These are phyloP conservation scores for Hetaerina titia DNA, from an alignment of 2,888 invertebrate species.

Conservation along the genomic window DNA sequence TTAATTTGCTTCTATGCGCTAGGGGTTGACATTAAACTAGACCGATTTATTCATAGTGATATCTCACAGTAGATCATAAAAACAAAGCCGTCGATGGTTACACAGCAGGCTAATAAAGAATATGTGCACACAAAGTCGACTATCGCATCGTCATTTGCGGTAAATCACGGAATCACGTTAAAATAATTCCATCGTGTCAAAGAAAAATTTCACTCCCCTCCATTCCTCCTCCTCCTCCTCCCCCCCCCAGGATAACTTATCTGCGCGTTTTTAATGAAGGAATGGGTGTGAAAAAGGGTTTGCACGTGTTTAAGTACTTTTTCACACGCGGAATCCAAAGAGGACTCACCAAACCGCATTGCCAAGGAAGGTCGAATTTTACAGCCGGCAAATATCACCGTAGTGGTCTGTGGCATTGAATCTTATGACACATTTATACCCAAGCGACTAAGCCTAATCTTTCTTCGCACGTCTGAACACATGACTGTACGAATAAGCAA, in stretches of 20 bases:
- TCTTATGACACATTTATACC: background rate
- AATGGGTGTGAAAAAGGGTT: background rate
- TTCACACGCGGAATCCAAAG: background rate
- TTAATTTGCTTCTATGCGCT: background rate
- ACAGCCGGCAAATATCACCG: background rate
- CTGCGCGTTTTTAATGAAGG: background rate
- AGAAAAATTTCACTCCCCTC: no score
- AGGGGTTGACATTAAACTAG: background rate
- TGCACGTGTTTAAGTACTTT: no score
- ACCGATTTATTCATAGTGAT: background rate
- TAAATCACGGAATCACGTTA: background rate
- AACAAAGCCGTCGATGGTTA: background rate
- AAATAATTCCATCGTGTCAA: background rate
- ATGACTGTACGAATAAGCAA: background rate
- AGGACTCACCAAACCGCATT: background rate
- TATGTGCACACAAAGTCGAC: conserved; percentile 5
- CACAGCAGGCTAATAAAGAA: background rate
- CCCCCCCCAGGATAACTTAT: background rate
- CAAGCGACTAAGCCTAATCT: background rate
- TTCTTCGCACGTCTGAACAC: background rate
- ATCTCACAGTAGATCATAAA: background rate
- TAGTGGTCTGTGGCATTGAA: background rate
- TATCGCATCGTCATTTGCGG: background rate
- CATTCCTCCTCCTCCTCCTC: no score
- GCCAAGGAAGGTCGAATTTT: background rate